Base-by-base conservation (phyloP, 2,888 invertebrate species). In the Lithophane ornitopus region DNA sequence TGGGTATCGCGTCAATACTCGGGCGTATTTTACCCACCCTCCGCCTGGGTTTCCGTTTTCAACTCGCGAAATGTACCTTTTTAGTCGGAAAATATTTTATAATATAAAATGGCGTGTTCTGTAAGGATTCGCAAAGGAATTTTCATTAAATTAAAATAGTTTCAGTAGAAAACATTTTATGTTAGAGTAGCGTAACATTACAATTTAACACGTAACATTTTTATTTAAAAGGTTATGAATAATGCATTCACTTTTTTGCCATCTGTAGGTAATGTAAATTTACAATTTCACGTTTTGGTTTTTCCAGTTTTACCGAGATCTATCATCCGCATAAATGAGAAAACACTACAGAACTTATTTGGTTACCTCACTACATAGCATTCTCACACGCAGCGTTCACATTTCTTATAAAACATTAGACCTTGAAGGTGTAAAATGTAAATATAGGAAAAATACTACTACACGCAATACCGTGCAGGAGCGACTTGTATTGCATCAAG, bases 101-200 rank as follows among this genome's bases (percentile, higher is more conserved):
- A 52, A 61, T n/a, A 4, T 71, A 69, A 14, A 69, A 61, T 66
- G n/a, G 39, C 58, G 49, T 68, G 54, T 69, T 68, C 1, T 44
- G 28, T 59, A 58, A 68, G 59, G 44, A 59, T 70, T 46, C 22
- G 34, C 52, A 12, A 67, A 70, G 54, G 63, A 84, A 73, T 81
- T 71, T 71, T 69, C 41, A 72, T 82, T 66, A 63, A 65, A 71
- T 72, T 66, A 59, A 70, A 73, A 85, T 85, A 70, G 69, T 75
- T 81, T 70, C 6, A 61, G 26, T 1, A 22, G 26, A 62, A 54
- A 62, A 66, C 3, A 54, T 65, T 79, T 46, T 54, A 80, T 73
- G 62, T 68, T 46, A 8, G 44, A 81, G 34, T 39, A 58, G 58
- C 68, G 54, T 65, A 81, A 69, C 22, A 69, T 65, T 61, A 58